These are phyloP conservation scores for Orchesella flavescens DNA, from an alignment of 2,888 invertebrate species.

Conservation along the genomic window DNA sequence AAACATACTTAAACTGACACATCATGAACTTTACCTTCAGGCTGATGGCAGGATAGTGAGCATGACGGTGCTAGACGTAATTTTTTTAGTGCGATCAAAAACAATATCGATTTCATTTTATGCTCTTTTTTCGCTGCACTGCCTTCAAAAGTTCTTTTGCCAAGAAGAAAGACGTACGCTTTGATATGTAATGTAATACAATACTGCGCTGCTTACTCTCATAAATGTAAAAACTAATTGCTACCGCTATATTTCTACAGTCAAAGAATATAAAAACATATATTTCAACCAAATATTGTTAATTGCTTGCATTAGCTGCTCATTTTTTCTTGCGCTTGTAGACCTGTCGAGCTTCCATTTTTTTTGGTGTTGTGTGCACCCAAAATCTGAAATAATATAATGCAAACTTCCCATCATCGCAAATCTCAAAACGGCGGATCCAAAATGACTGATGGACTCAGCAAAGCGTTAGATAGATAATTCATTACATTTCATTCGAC, in stretches of 20 bases:
- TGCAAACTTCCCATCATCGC: not conserved
- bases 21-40: no score
- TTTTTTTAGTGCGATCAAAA: no score
- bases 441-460: slow-evolving; percentile 55
- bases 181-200: not conserved
- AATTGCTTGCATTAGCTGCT: slow-evolving; percentile 26
- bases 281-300: slow-evolving; percentile 17
- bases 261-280: not conserved
- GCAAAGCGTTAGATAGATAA: slow-evolving; percentile 55
- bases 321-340: not conserved
- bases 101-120: not conserved
- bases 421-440: not conserved
- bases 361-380: no score
- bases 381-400: no score
- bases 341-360: no score
- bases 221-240: slow-evolving; percentile 35
- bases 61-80: no score
- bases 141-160: slow-evolving; percentile 12
- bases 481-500: slow-evolving; percentile 21
- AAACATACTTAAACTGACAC: no score
- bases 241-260: slow-evolving; percentile 34
- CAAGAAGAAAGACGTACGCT: slow-evolving; percentile 38
- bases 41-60: no score
- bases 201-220: no score
- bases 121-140: slow-evolving; percentile 39